Base-by-base conservation (phyloP, 2,797 vertebrate species). In the Spatula clypeata region DNA sequence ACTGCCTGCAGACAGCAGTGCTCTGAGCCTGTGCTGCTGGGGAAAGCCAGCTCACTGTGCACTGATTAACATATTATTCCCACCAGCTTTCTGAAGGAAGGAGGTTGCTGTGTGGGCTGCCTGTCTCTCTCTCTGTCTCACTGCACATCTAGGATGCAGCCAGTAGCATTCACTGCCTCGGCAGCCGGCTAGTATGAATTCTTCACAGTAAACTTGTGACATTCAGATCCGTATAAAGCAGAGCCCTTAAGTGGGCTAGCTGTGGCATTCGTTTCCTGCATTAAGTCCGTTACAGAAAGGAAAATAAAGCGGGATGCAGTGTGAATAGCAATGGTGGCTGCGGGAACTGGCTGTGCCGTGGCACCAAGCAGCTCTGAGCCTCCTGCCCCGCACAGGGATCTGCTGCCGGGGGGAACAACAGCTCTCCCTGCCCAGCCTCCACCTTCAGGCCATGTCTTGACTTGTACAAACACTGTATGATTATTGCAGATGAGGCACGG, bases 261-360 rank as follows among this genome's bases (percentile, higher is more conserved):
- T 55, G 8, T 44, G 60, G 92, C 49, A 29, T 34, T 61, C 11
- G 40, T 60, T 71, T 47, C 71, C 75, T 1, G 3, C 34, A 29
- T 34, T 40, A 31, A 60, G 38, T 15, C 91, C 42, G 6, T 60
- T 47, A 26, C 26, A 58, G 15, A n/a, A 54, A 76, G 81, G 65
- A 26, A 73, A 83, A 34, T 29, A 15, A 36, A 70, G 55, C 7
- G 9, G 84, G 62, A 71, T 75, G 82, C 47, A 2, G 13, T 0
- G 2, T 67, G 79, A 66, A 85, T 61, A 57, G 77, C 74, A 80
- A 58, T 53, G 53, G 79, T 34, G 57, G 72, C 93, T 27, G 64
- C 72, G 61, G 47, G 91, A n/a, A 70, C 61, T 53, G 88, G 34
- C 85, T 57, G 91, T 66, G 40, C 81, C 62, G 7, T 24, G 12